Evolutionary conservation across 2,888 invertebrate species (phyloP), one percentile per base, ranked within the genome.

Genomic region (Dasysyrphus albostriatus): DNA sequence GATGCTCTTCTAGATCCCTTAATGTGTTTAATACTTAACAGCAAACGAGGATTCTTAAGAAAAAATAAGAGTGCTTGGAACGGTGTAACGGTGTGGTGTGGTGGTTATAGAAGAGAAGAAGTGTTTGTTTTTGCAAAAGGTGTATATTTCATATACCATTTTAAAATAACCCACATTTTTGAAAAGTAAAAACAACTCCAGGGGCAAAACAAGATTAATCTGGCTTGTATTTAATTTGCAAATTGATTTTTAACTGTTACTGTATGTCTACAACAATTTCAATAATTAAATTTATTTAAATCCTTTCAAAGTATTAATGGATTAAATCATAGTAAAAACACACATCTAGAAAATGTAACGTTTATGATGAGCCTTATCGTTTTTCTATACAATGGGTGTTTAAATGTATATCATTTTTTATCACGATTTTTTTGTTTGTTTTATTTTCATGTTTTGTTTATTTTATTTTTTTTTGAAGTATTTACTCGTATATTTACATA

Each of bases 21-120:
- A 51, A 44, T 67, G 77, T 81, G 81, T 73, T 73, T 72, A 49
- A 76, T 73, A 77, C 19, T 67, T 14, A 79, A 81, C 69, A 69
- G 34, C 24, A 34, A 67, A 69, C 24, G 49, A 81, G 81, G 42
- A 76, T 67, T 76, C 84, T 84, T 56, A 12, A 59, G 72, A 19
- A 67, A 77, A 56, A 59, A 67, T 69, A 37, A 74, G 54, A 61
- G 24, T 69, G 54, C 61, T 77, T 56, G 2, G 3, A 85, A 69
- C 14, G 54, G 61, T 47, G 47, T 10, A n/a, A n/a, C n/a, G 14
- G 72, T 44, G 67, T 3, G 24, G 24, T 24, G 47, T 10, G 14
- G 67, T 44, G 67, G 24, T 51, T 24, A 10, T 4, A 51, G 12
- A 77, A 65, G 51, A n/a, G 29, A 19, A 69, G 34, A 69, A 76